Evolutionary conservation across 2,113 vertebrate species (phyloP).

Genomic region (Embiotoca jacksoni): DNA sequence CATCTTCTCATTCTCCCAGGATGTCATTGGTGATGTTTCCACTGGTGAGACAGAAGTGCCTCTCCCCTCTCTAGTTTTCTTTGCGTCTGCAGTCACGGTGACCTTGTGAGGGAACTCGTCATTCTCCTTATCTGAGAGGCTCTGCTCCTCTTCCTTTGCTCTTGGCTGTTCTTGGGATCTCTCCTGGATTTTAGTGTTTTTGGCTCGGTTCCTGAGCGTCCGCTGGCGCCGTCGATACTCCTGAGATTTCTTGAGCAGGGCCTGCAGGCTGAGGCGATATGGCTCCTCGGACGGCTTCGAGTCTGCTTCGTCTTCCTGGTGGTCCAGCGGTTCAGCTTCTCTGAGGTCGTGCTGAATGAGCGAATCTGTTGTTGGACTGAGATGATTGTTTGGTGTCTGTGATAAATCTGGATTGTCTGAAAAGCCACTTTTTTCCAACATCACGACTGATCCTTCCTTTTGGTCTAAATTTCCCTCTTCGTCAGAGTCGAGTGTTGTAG

Average conservation of each 20-base stretch:
- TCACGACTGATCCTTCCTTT: slow-evolving; percentile 17
- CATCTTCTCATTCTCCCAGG: slow-evolving; percentile 17
- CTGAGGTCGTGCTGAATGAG: slow-evolving; percentile 6
- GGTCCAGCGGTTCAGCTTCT: slow-evolving; percentile 23
- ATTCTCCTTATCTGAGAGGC: slow-evolving; percentile 83
- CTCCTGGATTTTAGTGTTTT: slow-evolving; percentile 64
- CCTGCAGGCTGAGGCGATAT: slow-evolving; percentile 80
- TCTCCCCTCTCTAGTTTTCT: slow-evolving; percentile 56
- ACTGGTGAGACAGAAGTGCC: not conserved
- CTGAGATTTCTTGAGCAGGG: slow-evolving; percentile 84
- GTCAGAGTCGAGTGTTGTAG: not conserved
- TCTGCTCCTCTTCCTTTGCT: slow-evolving; percentile 58
- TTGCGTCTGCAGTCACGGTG: slow-evolving; percentile 29
- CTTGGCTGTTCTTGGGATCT: slow-evolving; percentile 57
- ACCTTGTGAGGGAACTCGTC: slow-evolving; percentile 55
- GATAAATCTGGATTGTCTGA: slow-evolving; percentile 34
- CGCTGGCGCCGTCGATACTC: slow-evolving; percentile 79
- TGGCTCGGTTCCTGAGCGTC: slow-evolving; percentile 77
- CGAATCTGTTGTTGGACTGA: slow-evolving; percentile 14
- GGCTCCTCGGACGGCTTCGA: slow-evolving; percentile 49
- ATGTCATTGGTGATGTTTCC: slow-evolving; percentile 40
- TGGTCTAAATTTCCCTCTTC: slow-evolving; percentile 20
- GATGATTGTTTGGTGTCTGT: not conserved
- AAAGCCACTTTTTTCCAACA: slow-evolving; percentile 16
- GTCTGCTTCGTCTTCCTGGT: slow-evolving; percentile 9